A percentile compares a stretch with the other conserved stretches of the same genome.
Evolutionary conservation across 2,888 invertebrate genomes (phyloP).

Genomic region (Pelosia muscerda): DNA sequence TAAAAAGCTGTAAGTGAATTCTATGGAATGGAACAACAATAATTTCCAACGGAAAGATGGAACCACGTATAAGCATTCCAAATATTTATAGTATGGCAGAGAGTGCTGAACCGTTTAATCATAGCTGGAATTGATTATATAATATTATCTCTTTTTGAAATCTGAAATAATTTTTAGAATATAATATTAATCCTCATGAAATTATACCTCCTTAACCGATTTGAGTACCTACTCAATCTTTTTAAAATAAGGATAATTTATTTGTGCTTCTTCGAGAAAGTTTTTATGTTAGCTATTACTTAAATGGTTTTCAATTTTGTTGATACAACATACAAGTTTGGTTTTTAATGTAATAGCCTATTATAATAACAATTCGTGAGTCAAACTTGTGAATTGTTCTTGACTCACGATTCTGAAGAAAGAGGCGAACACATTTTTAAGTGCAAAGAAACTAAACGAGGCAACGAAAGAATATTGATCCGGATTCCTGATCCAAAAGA

Average conservation of each 20-base stretch:
- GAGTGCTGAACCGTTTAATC: too few species aligned
- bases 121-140: neutral
- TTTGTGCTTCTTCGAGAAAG: conserved; percentile 6
- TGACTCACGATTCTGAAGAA: neutral
- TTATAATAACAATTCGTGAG: neutral
- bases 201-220: conserved; percentile 3
- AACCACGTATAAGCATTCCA: neutral
- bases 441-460: too few species aligned
- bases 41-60: too few species aligned
- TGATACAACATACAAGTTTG: conserved; percentile 10
- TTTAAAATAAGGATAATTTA: conserved; percentile 13
- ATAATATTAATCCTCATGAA: neutral
- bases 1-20: neutral
- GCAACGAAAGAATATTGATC: too few species aligned
- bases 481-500: too few species aligned
- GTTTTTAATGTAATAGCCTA: neutral
- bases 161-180: neutral
- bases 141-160: neutral
- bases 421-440: too few species aligned
- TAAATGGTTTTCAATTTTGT: conserved; percentile 8
- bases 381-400: neutral
- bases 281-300: conserved; percentile 17
- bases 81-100: too few species aligned
- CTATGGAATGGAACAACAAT: neutral
- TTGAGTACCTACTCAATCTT: conserved; percentile 5